Percentiles rank a stretch among this genome's conserved stretches.
These are phyloP conservation scores for Coracias cyanogaster DNA, from an alignment of 2,797 vertebrate species.

Conservation along the genomic window DNA sequence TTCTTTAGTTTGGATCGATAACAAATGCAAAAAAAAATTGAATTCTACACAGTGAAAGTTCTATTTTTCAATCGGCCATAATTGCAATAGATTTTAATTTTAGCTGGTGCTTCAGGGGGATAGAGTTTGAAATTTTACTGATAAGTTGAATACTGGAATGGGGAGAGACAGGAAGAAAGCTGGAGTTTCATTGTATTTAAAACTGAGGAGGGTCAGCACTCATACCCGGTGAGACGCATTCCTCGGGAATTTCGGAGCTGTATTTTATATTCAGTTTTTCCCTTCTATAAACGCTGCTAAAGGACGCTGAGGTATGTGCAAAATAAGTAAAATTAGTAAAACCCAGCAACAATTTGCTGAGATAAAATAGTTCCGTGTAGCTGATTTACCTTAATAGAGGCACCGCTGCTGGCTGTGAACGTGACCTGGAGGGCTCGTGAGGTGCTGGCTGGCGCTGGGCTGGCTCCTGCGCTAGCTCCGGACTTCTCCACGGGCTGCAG, in stretches of 20 bases:
- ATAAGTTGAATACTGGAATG: not conserved
- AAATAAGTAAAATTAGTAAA: not conserved
- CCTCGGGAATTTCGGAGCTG: not conserved
- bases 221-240: not conserved
- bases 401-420: not conserved
- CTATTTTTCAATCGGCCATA: not conserved
- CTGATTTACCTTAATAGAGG: not conserved
- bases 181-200: not conserved
- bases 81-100: not conserved
- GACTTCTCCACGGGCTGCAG: fast-evolving
- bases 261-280: not conserved
- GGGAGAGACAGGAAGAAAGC: not conserved
- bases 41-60: not conserved
- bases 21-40: not conserved
- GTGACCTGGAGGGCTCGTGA: not conserved
- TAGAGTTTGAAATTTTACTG: not conserved
- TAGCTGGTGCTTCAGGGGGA: not conserved
- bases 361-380: not conserved
- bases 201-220: not conserved
- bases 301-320: not conserved
- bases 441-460: not conserved
- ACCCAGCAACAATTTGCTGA: not conserved
- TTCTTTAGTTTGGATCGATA: not conserved
- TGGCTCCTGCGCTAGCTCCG: fast-evolving
- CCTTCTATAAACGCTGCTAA: not conserved